phyloP scores from a whole-genome alignment of 1,140 invertebrate species.

The Lepidurus arcticus region DNA sequence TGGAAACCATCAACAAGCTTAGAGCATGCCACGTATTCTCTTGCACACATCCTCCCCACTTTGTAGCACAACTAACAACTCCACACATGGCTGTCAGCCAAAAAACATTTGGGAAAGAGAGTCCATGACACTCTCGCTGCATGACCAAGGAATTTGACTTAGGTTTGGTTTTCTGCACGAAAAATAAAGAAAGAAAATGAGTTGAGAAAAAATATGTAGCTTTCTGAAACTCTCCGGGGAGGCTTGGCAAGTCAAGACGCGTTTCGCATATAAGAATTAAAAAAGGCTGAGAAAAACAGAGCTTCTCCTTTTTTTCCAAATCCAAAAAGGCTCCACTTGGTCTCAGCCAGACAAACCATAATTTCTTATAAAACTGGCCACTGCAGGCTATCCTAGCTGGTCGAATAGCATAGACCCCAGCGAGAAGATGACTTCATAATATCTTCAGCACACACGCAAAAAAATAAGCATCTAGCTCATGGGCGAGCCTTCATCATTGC shows the following conservation, averaged over 20 bases:
- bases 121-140: slow-evolving; percentile 5
- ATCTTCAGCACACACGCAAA: not conserved
- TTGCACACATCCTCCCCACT: not conserved
- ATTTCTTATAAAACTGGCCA: slow-evolving; percentile 4
- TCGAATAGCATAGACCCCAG: not conserved
- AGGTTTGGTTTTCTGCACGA: not conserved
- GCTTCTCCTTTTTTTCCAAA: not conserved
- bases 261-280: too few species aligned
- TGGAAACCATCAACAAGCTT: not conserved
- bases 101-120: not conserved
- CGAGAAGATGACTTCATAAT: slow-evolving; percentile 10
- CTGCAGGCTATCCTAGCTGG: not conserved
- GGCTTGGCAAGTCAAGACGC: not conserved
- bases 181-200: not conserved
- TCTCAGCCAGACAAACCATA: not conserved
- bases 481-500: slow-evolving; percentile 1
- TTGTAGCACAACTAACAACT: not conserved
- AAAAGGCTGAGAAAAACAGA: not conserved
- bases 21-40: not conserved
- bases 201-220: slow-evolving; percentile 7
- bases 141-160: not conserved
- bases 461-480: not conserved
- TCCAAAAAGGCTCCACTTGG: not conserved
- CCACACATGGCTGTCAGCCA: slow-evolving; percentile 16
- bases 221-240: not conserved